Base-by-base conservation (phyloP, 2,797 vertebrate species). In the Myotis daubentonii region DNA sequence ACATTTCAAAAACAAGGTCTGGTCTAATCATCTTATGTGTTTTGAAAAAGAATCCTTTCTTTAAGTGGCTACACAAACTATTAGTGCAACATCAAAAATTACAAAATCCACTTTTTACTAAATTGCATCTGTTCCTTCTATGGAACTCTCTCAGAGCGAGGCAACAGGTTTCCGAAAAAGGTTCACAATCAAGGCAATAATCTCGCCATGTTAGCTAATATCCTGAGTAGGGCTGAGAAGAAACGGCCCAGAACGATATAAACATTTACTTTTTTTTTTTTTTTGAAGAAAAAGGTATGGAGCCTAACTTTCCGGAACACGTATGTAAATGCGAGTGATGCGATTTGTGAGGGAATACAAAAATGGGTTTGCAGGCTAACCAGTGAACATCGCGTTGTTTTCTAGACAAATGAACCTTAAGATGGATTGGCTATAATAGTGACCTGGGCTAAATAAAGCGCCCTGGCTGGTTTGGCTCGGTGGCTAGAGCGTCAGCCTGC, bases 11-110 rank as follows among this genome's bases (percentile, higher is more conserved):
- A 94, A 87, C 25, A 70, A 91, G 68, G 84, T 16, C 68, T 30
- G 8, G 22, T 72, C 36, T 83, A 76, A 78, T 55, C 51, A 89
- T 71, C 89, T 81, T 53, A 87, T 57, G 80, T 4, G 20, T 87
- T 91, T 76, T 41, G 38, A 89, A 79, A 89, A 91, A 55, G 25
- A 95, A 93, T 72, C 55, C 47, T 80, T 60, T 47, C 72, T 82
- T 44, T 12, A 89, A 86, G 80, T 25, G 74, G n/a, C 62, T 87
- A 65, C 51, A 49, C 84, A 86, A 71, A 66, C 33, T n/a, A 84
- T 41, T n/a, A 66, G 53, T 5, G 6, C 28, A 94, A 66, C 16
- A 66, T 47, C 19, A 85, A 89, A 81, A 76, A 17, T 41, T 33
- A 71, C 13, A 85, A 90, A 86, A 80, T 55, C 74, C 74, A 33